These are phyloP conservation scores for Hippoglossus stenolepis DNA, from an alignment of 2,113 vertebrate genomes.

Conservation along the genomic window DNA sequence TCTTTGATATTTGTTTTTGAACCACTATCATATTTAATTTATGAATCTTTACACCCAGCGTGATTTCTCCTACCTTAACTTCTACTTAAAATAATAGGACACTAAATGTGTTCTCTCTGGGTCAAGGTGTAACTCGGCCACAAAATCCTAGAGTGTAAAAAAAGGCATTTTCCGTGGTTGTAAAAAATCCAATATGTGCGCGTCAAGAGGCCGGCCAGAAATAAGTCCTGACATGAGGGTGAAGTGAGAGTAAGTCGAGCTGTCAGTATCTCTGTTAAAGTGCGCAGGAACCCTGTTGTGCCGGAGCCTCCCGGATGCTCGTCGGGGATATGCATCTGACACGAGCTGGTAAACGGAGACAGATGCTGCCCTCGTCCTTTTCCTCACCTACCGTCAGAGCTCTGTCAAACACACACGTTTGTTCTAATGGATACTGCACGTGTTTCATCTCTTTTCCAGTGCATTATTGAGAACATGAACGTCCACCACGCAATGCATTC, in stretches of 20 bases:
- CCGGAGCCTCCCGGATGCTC: constrained; percentile 39
- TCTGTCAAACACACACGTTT: constrained; percentile 1
- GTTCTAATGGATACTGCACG: background rate
- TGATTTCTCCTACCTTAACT: background rate
- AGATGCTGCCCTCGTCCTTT: background rate
- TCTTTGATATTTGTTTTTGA: background rate
- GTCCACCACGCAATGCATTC: background rate
- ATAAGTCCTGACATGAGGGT: constrained; percentile 51
- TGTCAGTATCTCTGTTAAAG: constrained; percentile 61
- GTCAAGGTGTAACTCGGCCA: constrained; percentile 7
- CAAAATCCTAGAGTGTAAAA: constrained; percentile 11
- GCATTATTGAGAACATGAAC: background rate
- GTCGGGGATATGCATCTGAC: constrained; percentile 53
- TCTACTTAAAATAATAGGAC: background rate
- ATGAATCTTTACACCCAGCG: background rate
- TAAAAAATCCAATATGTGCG: constrained; percentile 57
- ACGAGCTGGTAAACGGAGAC: constrained; percentile 62
- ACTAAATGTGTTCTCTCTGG: background rate
- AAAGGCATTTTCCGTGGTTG: constrained; percentile 26
- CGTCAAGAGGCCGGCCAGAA: constrained; percentile 37
- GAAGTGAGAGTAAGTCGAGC: constrained; percentile 52
- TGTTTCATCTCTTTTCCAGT: background rate
- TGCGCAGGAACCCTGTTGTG: constrained; percentile 42
- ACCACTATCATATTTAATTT: background rate
- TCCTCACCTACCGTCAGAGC: background rate